Conservation (phyloP, 2,113 vertebrate species). For the Pygoscelis adeliae region DNA sequence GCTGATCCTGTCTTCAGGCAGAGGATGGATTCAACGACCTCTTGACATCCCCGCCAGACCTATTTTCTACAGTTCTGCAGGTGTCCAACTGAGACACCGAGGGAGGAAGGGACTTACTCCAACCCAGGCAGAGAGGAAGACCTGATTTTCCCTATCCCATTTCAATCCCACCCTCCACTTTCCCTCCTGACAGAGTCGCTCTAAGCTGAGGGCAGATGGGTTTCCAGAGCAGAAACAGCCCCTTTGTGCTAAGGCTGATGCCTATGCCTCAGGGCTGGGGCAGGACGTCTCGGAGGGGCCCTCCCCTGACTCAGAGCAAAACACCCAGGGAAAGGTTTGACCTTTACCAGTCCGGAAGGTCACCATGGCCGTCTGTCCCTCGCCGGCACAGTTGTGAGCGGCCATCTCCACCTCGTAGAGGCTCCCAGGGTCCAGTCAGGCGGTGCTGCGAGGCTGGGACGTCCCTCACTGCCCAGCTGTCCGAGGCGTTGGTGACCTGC, state of each 20-base stretch:
- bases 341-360: conserved; percentile 93
- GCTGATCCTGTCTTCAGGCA: not conserved
- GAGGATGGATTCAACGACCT: not conserved
- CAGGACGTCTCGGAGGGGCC: too few relatives aligned
- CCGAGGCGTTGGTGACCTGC: conserved; percentile 84
- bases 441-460: conserved; percentile 87
- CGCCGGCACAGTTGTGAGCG: conserved; percentile 89
- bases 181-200: not conserved
- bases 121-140: not conserved
- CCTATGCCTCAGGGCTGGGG: not conserved
- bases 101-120: not conserved
- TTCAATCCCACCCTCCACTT: not conserved
- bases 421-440: conserved; percentile 90
- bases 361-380: conserved; percentile 97
- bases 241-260: not conserved
- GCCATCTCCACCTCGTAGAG: conserved; percentile 98
- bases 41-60: not conserved
- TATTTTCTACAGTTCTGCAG: not conserved
- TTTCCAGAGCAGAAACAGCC: not conserved
- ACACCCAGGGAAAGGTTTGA: not conserved
- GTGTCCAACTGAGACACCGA: not conserved
- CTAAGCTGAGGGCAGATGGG: not conserved
- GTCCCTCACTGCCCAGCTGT: conserved; percentile 84
- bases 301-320: not conserved
- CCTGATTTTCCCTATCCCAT: not conserved